Percentiles rank a stretch among this genome's conserved stretches.
Evolutionary conservation across 2,113 vertebrate species (phyloP).

Genomic region (Pogona vitticeps): DNA sequence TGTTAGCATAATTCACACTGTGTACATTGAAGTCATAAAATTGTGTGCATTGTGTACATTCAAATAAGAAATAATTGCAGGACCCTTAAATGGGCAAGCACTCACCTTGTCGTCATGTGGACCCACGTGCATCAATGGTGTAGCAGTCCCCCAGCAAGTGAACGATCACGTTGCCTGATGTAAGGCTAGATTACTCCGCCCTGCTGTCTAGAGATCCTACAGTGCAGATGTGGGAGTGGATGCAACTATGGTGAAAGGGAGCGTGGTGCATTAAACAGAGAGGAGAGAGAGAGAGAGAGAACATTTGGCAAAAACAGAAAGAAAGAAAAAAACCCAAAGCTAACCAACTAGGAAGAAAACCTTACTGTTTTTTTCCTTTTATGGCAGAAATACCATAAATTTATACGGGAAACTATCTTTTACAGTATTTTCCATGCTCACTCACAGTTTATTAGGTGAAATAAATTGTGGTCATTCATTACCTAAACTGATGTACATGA

Average conservation of each 20-base stretch:
- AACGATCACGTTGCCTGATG: not conserved
- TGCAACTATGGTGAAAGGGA: not conserved
- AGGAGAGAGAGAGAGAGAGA: not conserved
- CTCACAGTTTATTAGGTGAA: not conserved
- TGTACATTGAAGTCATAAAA: no score
- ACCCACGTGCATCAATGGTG: not conserved
- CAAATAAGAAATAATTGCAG: no score
- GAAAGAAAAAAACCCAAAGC: not conserved
- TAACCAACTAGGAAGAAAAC: not conserved
- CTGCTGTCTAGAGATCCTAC: not conserved
- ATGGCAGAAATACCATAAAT: no score
- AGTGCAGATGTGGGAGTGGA: not conserved
- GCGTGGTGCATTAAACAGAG: not conserved
- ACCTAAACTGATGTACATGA: not conserved
- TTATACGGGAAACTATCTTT: not conserved
- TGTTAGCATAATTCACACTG: no score
- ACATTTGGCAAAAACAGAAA: not conserved
- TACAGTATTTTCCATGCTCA: not conserved
- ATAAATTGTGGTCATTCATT: not conserved
- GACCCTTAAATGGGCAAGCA: no score
- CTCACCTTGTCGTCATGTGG: no score
- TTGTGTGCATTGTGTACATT: no score
- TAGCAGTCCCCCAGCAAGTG: not conserved
- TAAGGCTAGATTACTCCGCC: not conserved
- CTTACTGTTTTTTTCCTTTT: not conserved